phyloP scores from a whole-genome alignment of 2,888 invertebrate species.

The Doris montereyensis region DNA sequence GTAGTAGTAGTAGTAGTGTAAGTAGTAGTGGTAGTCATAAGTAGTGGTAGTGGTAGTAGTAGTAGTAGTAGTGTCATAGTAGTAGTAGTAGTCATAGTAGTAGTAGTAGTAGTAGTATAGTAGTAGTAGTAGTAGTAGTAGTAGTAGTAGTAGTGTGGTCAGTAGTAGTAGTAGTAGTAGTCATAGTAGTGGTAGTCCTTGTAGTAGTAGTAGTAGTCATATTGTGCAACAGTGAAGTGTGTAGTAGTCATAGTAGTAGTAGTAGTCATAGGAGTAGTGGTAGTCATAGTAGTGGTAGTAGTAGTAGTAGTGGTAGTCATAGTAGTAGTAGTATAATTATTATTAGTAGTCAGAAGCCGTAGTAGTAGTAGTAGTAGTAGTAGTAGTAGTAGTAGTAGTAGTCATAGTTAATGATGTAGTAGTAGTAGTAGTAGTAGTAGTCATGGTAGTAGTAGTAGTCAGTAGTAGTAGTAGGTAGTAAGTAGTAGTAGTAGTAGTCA shows the following conservation, averaged over 20 bases:
- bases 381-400: neutral
- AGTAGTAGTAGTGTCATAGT: neutral
- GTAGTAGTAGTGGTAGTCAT: slow-evolving; percentile 27
- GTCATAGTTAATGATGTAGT: neutral
- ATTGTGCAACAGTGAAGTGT: too few species aligned
- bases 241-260: slow-evolving; percentile 4
- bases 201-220: slow-evolving; percentile 31
- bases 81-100: neutral
- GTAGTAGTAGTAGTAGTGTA: too few species aligned
- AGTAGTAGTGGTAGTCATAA: too few species aligned
- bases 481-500: slow-evolving; percentile 26
- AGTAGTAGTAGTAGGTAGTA: slow-evolving; percentile 25
- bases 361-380: neutral
- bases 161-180: slow-evolving; percentile 31
- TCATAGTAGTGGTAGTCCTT: slow-evolving; percentile 22
- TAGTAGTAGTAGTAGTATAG: neutral
- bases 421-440: slow-evolving; percentile 28
- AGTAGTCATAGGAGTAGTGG: neutral
- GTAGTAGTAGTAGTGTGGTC: slow-evolving; percentile 27
- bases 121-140: slow-evolving; percentile 1
- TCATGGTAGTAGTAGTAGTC: slow-evolving; percentile 29
- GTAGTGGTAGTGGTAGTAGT: too few species aligned
- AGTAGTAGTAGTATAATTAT: slow-evolving; percentile 26
- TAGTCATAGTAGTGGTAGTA: slow-evolving; percentile 2
- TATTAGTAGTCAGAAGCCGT: too few species aligned